phyloP scores from a whole-genome alignment of 2,888 invertebrate genomes.

The Neoscelio sp. region DNA sequence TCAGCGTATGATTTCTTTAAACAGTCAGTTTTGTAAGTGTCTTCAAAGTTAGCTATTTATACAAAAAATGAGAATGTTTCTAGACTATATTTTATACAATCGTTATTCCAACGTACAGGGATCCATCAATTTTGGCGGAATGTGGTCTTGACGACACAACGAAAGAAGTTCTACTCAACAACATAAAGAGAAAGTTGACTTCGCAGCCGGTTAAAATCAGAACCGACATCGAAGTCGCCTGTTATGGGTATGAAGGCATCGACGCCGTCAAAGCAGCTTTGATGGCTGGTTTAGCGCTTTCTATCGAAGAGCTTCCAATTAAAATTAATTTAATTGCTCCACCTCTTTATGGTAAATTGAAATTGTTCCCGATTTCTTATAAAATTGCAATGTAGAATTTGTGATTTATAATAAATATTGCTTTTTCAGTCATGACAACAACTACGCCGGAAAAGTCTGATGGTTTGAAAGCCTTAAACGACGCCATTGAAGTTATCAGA shows the following conservation, averaged over 20 bases:
- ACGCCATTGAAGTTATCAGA: constrained; percentile 95
- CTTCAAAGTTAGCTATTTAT: neutral
- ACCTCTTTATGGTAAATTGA: constrained; percentile 93
- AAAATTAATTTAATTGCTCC: constrained; percentile 99
- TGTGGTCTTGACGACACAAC: constrained; percentile 97
- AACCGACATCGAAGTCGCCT: constrained; percentile 96
- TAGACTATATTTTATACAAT: too few species aligned
- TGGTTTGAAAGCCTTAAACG: constrained; percentile 94
- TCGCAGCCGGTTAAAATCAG: constrained; percentile 98
- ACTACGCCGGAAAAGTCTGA: constrained; percentile 98
- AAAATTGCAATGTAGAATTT: too few species aligned
- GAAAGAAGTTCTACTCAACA: constrained; percentile 95
- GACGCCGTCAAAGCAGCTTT: constrained; percentile 98
- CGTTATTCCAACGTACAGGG: too few species aligned
- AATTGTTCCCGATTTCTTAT: constrained; percentile 37
- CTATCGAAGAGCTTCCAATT: constrained; percentile 97
- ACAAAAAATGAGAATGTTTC: too few species aligned
- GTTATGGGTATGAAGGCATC: constrained; percentile 99
- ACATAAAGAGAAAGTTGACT: constrained; percentile 97
- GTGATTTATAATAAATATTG: too few species aligned
- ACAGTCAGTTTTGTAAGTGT: constrained; percentile 96
- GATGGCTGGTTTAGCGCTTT: constrained; percentile 94
- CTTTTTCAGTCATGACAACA: constrained; percentile 96
- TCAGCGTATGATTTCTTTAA: constrained; percentile 99
- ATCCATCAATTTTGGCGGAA: constrained; percentile 97